Conservation (phyloP, 2,113 vertebrate species). For the Periophthalmodon schlosseri region DNA sequence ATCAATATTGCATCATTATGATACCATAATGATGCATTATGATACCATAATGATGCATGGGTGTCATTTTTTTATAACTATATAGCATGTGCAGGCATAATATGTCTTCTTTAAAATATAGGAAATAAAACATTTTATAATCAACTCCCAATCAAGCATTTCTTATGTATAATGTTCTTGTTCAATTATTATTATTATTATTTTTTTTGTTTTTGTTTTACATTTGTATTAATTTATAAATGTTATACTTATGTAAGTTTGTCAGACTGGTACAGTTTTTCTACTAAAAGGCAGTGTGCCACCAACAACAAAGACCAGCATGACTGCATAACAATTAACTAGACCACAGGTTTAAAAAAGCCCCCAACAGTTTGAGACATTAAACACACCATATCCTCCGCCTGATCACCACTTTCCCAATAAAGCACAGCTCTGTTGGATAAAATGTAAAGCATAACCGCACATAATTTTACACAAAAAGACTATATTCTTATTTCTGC, state of each 20-base stretch:
- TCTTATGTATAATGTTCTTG: too few species aligned
- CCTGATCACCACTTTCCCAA: slow-evolving; percentile 32
- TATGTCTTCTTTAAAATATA: neutral
- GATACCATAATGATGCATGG: too few species aligned
- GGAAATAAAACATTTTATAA: neutral
- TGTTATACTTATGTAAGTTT: neutral
- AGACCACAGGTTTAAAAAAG: slow-evolving; percentile 32
- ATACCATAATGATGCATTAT: too few species aligned
- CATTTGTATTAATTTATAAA: neutral
- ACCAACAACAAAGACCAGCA: slow-evolving; percentile 50
- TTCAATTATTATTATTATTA: too few species aligned
- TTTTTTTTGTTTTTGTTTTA: too few species aligned
- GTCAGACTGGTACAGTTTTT: slow-evolving; percentile 1
- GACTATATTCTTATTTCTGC: slow-evolving; percentile 15
- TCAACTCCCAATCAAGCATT: neutral
- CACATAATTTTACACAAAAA: slow-evolving; percentile 17
- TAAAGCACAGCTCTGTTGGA: slow-evolving; percentile 25
- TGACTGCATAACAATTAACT: slow-evolving; percentile 34
- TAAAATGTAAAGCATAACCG: slow-evolving; percentile 24
- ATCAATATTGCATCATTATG: too few species aligned
- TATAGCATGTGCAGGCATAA: too few species aligned
- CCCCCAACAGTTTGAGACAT: slow-evolving; percentile 44
- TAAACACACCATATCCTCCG: slow-evolving; percentile 28
- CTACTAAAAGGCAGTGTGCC: slow-evolving; percentile 25
- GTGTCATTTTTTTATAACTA: too few species aligned